Base-by-base conservation (phyloP, 2,113 vertebrate genomes). In the Vulpes ferrilata region DNA sequence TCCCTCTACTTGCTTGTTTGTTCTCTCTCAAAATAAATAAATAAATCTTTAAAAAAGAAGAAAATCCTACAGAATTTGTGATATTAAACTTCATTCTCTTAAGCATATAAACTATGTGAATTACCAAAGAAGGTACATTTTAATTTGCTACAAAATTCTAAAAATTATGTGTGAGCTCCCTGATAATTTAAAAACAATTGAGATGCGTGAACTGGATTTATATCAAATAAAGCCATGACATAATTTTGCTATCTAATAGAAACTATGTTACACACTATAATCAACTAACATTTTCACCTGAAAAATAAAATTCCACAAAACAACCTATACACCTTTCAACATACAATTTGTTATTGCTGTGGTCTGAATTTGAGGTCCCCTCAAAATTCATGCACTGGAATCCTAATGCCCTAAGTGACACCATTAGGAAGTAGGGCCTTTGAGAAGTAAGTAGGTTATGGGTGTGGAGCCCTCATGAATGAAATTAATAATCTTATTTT, bases 251-350 rank as follows among this genome's bases (percentile, higher is more conserved):
- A 64, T 22, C 10, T 90, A 90, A 79, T n/a, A 90, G 59, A 95
- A 96, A 65, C 32, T 51, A 51, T 8, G 10, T 20, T 76, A 27
- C 38, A 0, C 53, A 78, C 12, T 38, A 53, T 22, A 62, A 60
- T 85, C 76, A 81, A 48, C 55, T 79, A 55, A 57, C 11, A 53
- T 74, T 96, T 92, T 55, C 32, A 71, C 83, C 32, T 74, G 35
- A 93, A 85, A 91, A 94, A 43, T 90, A 22, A 92, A 90, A 98
- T 62, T n/a, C 67, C 16, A 84, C 11, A 76, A 53, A n/a, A 88
- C 3, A 81, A 0, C 7, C n/a, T 64, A 51, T 30, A 86, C 80
- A 90, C 4, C 88, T 35, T 73, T 51, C 19, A 90, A 30, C 64
- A 32, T 59, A 32, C 0, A 76, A 3, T 1, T 76, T 79, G 4